phyloP scores from a whole-genome alignment of 2,113 vertebrate species.

The Recurvirostra avosetta region DNA sequence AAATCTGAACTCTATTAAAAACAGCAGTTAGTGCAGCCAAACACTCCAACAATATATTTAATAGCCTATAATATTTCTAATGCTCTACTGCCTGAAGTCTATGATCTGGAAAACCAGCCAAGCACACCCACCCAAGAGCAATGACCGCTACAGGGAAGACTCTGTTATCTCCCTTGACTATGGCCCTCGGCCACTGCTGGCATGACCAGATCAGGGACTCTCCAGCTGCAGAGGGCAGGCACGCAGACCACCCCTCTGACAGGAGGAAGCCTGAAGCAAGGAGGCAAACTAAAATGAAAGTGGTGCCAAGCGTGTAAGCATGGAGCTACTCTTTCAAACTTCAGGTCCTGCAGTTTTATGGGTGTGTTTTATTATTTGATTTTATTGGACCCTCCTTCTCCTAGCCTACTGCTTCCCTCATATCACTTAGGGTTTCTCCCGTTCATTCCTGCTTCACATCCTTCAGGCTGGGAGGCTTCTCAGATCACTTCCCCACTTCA shows the following conservation, averaged over 20 bases:
- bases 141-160: neutral
- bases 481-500: neutral
- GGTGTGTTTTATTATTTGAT: neutral
- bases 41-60: neutral
- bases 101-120: neutral
- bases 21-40: constrained; percentile 11
- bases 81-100: neutral
- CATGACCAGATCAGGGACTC: neutral
- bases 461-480: neutral
- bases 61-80: constrained; percentile 12
- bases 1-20: constrained; percentile 57
- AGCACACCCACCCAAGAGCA: neutral
- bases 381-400: neutral
- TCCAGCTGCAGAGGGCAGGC: neutral
- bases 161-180: neutral
- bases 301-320: neutral
- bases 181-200: neutral
- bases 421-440: neutral
- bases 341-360: neutral
- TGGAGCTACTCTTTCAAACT: neutral
- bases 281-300: neutral
- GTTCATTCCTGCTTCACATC: neutral
- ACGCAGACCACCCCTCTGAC: neutral
- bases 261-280: neutral
- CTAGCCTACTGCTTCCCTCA: neutral